Evolutionary conservation across 2,888 invertebrate genomes (phyloP), one percentile per base, ranked within the genome.

Genomic region (Aricia artaxerxes): DNA sequence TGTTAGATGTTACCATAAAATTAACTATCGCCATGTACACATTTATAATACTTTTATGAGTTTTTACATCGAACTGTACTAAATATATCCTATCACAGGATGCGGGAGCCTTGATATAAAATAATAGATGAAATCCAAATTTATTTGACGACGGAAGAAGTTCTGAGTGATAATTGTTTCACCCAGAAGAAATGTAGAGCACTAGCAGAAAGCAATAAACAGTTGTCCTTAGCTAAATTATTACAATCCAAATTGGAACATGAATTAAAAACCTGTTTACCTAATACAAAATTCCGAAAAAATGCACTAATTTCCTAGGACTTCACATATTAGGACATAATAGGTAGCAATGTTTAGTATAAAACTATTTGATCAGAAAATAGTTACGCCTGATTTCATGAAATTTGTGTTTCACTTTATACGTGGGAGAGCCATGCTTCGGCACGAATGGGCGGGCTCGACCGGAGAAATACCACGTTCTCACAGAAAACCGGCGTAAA

Each of bases 11-110:
- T 79, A 86, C 88, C 89, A 90, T 91, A 92, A 92, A 91, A 91
- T 89, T 87, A 86, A 89, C 87, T 87, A 87, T 87, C 85, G 86
- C 84, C 87, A 86, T 85, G 87, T 87, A 88, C 87, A 89, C 91
- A 92, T 90, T 90, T 88, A 92, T 92, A 92, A 92, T 92, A 88
- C 82, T 91, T 93, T 93, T 93, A 93, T 86, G 93, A 89, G 87
- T 88, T 88, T 87, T 86, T 86, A 87, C 90, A 93, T 92, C 90
- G 93, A 92, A 91, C 88, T 85, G 82, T 86, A 87, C 84, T 87
- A 86, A 89, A 85, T 89, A 88, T 88, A 87, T 85, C 78, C 80
- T 81, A 73, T 81, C 83, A 88, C 92, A 91, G 91, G 91, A 90
- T 90, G 89, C 89, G 89, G 89, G 89, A 89, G 82, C 81, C 2